phyloP scores from a whole-genome alignment of 2,113 vertebrate genomes.

The Progne subis region DNA sequence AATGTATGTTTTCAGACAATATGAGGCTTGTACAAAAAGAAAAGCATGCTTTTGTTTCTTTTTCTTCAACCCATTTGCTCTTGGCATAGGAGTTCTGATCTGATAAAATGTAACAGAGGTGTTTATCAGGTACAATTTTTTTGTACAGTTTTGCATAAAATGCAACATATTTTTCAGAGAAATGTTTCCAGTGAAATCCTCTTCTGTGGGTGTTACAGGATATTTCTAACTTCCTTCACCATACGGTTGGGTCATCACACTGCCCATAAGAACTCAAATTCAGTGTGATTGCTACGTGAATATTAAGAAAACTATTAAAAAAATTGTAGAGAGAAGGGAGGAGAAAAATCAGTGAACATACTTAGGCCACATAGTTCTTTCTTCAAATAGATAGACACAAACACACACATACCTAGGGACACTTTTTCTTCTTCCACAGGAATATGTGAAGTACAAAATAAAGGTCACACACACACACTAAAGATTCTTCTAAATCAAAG shows the following conservation, averaged over 20 bases:
- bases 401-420: rapidly evolving
- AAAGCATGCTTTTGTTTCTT: neutral
- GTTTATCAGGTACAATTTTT: neutral
- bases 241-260: neutral
- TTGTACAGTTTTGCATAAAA: neutral
- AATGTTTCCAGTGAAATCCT: neutral
- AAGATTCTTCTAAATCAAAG: neutral
- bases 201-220: neutral
- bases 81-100: neutral
- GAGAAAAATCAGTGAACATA: neutral
- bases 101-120: neutral
- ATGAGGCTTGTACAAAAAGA: neutral
- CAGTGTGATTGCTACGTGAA: neutral
- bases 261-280: neutral
- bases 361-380: neutral
- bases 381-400: neutral
- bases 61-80: neutral
- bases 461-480: neutral
- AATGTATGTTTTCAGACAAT: neutral
- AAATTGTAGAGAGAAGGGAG: neutral
- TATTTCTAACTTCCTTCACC: neutral
- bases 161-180: neutral
- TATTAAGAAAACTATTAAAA: neutral
- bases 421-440: neutral
- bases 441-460: neutral